A percentile compares a stretch with the other conserved stretches of the same genome.
phyloP scores from a whole-genome alignment of 2,113 vertebrate genomes.

The Camelus dromedarius region DNA sequence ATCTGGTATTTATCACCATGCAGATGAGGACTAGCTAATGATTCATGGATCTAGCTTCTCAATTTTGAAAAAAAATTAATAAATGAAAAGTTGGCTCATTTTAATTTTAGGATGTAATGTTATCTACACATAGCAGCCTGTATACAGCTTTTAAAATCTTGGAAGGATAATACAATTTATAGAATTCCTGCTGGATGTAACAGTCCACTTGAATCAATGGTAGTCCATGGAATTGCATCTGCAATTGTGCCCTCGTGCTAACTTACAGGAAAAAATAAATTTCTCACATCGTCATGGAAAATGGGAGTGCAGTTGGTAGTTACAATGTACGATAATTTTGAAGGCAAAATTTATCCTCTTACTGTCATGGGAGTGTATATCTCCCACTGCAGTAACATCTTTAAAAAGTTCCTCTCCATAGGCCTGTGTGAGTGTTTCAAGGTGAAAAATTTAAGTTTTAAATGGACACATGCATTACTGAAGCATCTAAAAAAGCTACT shows the following conservation, averaged over 20 bases:
- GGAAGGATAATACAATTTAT: not conserved
- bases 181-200: not conserved
- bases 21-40: not conserved
- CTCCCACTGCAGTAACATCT: not conserved
- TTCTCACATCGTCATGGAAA: not conserved
- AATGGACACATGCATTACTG: not conserved
- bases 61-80: slow-evolving; percentile 51
- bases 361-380: not conserved
- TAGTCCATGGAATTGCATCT: not conserved
- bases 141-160: not conserved
- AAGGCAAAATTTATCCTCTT: not conserved
- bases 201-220: not conserved
- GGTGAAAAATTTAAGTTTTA: not conserved
- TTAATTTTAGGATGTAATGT: not conserved
- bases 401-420: not conserved
- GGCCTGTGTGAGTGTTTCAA: not conserved
- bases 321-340: not conserved
- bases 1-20: not conserved
- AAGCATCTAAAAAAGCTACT: not conserved
- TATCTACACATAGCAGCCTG: not conserved
- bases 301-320: not conserved
- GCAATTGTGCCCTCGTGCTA: not conserved
- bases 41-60: not conserved
- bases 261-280: not conserved
- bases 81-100: not conserved